Evolutionary conservation across 2,113 vertebrate species (phyloP).

Genomic region (Saguinus midas): DNA sequence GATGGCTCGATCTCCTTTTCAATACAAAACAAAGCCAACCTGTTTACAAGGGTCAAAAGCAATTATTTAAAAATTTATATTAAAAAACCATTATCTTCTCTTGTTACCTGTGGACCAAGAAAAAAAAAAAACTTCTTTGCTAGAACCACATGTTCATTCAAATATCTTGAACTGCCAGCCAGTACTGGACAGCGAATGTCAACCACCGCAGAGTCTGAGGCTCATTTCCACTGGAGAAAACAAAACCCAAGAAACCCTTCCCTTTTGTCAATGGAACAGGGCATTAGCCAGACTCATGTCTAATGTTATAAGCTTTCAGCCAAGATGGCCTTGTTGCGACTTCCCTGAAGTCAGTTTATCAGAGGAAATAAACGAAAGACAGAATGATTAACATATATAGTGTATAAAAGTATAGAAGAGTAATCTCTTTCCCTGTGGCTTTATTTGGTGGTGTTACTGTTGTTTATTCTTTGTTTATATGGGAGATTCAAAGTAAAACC

Average conservation of each 20-base stretch:
- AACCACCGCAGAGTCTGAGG: conserved; percentile 72
- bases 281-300: conserved; percentile 81
- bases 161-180: conserved; percentile 79
- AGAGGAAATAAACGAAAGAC: conserved; percentile 92
- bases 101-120: conserved; percentile 82
- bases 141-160: conserved; percentile 78
- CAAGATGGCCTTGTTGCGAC: conserved; percentile 85
- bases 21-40: conserved; percentile 82
- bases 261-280: conserved; percentile 78
- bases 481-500: conserved; percentile 87
- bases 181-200: conserved; percentile 74
- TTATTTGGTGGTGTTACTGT: conserved; percentile 91
- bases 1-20: conserved; percentile 82
- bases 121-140: conserved; percentile 77
- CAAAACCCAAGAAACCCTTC: conserved; percentile 55
- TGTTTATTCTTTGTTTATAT: conserved; percentile 91
- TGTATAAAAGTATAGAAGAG: conserved; percentile 91
- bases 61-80: conserved; percentile 82
- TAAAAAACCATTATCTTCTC: conserved; percentile 79
- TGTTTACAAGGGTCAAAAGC: conserved; percentile 84
- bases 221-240: conserved; percentile 74
- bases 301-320: conserved; percentile 80
- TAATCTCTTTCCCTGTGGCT: conserved; percentile 94
- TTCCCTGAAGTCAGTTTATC: conserved; percentile 86
- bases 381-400: conserved; percentile 88